Conservation (phyloP, 2,888 invertebrate species). For the Tinea pellionella region DNA sequence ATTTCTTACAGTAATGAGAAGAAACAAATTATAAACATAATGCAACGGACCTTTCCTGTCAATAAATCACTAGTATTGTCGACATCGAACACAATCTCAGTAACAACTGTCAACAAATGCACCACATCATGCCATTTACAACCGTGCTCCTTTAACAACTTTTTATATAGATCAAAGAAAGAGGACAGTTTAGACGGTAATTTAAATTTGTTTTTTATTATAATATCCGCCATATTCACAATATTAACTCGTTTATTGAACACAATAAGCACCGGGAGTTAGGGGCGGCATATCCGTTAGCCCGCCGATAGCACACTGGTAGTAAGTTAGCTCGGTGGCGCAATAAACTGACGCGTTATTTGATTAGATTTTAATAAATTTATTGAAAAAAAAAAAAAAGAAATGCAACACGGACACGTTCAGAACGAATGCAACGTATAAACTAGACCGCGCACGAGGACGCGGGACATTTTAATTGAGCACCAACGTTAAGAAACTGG, state of each 20-base stretch:
- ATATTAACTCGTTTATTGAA: conserved; percentile 17
- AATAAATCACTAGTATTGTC: conserved; percentile 52
- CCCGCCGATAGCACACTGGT: conserved; percentile 16
- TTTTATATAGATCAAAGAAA: conserved; percentile 57
- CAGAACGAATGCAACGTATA: neutral
- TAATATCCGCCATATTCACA: conserved; percentile 41
- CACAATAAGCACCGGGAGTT: conserved; percentile 21
- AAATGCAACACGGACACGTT: neutral
- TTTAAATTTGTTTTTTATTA: conserved; percentile 38
- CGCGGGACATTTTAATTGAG: neutral
- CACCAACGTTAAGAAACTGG: conserved; percentile 46
- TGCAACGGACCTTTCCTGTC: conserved; percentile 55
- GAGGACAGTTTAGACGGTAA: conserved; percentile 45
- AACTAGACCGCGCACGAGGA: neutral
- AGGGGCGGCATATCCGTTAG: conserved; percentile 22
- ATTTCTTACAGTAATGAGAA: too few relatives aligned
- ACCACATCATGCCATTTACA: conserved; percentile 63
- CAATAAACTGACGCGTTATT: neutral
- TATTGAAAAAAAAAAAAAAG: neutral
- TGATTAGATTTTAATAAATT: neutral
- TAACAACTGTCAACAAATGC: conserved; percentile 51
- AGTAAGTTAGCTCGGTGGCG: neutral
- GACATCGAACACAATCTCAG: conserved; percentile 59
- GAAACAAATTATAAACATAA: too few relatives aligned
- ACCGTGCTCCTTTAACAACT: conserved; percentile 59